Conservation (phyloP, 2,113 vertebrate genomes). For the Octodon degus region DNA sequence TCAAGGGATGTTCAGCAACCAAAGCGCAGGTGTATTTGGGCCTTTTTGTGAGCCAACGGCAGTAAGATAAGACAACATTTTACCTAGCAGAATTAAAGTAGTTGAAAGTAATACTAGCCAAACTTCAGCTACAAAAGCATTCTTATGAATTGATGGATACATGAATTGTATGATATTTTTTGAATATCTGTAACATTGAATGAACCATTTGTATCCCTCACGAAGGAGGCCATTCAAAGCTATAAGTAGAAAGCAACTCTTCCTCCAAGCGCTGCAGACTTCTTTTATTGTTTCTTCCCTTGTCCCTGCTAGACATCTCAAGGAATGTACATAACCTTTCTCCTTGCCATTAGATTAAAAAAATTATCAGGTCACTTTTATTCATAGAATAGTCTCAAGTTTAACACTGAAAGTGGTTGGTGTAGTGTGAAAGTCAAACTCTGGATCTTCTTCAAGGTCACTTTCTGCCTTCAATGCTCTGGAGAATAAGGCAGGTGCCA, state of each 20-base stretch:
- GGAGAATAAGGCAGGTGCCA: rapidly evolving
- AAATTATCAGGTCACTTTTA: background rate
- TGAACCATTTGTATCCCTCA: background rate
- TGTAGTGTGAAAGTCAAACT: background rate
- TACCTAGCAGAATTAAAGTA: background rate
- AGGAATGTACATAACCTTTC: background rate
- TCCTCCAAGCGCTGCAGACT: background rate
- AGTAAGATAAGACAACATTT: background rate
- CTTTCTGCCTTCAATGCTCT: too few species aligned
- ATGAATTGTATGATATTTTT: background rate
- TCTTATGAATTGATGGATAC: background rate
- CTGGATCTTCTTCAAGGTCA: background rate
- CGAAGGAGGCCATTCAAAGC: background rate
- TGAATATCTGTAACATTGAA: background rate
- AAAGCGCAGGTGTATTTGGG: background rate
- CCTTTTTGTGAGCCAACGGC: background rate
- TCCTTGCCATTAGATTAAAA: background rate
- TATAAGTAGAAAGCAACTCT: background rate
- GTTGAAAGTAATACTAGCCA: background rate
- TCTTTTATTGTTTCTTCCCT: background rate
- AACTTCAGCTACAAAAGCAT: background rate
- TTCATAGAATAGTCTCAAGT: background rate
- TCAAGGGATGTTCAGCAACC: background rate
- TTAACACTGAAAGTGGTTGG: background rate
- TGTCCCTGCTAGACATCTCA: background rate